phyloP scores from a whole-genome alignment of 2,888 invertebrate species.

The Ormyrus thymus region DNA sequence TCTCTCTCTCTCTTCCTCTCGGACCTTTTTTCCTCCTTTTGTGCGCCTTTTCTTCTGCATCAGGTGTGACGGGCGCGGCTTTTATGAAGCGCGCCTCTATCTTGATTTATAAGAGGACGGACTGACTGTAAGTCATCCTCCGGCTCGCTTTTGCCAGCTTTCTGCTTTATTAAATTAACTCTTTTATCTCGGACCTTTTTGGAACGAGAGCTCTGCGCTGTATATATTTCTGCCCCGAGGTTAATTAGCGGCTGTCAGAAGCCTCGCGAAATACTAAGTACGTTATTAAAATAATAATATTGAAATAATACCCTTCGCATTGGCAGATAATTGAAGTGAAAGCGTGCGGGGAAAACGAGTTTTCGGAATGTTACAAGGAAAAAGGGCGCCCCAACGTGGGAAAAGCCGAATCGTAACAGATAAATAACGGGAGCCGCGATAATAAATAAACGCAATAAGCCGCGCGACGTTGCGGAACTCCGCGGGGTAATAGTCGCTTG shows the following conservation, averaged over 20 bases:
- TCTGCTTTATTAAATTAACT: slow-evolving; percentile 2
- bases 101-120: slow-evolving; percentile 31
- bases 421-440: background rate
- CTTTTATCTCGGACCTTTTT: background rate
- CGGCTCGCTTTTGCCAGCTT: background rate
- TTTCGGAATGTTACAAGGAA: too few relatives aligned
- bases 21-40: background rate
- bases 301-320: too few relatives aligned
- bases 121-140: slow-evolving; percentile 13
- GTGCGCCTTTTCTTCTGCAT: background rate
- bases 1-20: background rate
- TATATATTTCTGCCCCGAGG: background rate
- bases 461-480: slow-evolving; percentile 5
- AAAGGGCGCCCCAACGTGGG: background rate
- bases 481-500: slow-evolving; percentile 62
- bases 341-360: background rate
- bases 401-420: background rate
- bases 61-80: slow-evolving; percentile 39
- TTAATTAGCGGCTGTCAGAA: background rate
- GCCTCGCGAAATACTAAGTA: background rate
- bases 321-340: too few relatives aligned
- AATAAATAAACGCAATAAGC: slow-evolving; percentile 6
- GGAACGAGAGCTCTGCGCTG: too few relatives aligned
- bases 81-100: background rate
- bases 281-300: background rate